phyloP scores from a whole-genome alignment of 2,113 vertebrate genomes.

The Chrysochloris asiatica region DNA sequence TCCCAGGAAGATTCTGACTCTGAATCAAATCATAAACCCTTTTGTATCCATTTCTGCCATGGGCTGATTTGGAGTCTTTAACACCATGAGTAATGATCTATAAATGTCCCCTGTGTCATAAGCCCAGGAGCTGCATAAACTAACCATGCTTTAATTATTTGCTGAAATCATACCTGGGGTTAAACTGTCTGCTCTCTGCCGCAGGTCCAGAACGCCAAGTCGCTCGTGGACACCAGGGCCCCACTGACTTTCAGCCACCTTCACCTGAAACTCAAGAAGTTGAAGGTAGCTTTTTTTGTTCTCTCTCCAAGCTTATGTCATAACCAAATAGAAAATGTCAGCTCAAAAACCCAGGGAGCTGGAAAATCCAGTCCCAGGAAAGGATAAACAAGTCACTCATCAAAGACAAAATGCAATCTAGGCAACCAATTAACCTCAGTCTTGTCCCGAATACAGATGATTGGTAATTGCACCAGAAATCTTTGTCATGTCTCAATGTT shows the following conservation, averaged over 20 bases:
- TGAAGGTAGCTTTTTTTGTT: conserved; percentile 79
- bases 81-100: conserved; percentile 30
- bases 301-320: not conserved
- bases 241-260: conserved; percentile 82
- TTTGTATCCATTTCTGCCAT: not conserved
- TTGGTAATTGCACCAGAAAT: not conserved
- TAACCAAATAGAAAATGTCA: too few relatives aligned
- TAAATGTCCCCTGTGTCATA: not conserved
- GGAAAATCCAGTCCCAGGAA: not conserved
- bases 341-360: not conserved
- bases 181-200: conserved; percentile 49
- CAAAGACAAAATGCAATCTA: not conserved
- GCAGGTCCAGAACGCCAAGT: conserved; percentile 86
- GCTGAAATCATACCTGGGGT: not conserved
- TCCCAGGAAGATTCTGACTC: not conserved
- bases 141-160: too few relatives aligned
- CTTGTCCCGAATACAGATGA: accelerated
- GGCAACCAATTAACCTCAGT: not conserved
- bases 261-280: conserved; percentile 83
- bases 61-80: conserved; percentile 47
- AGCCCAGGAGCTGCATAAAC: not conserved
- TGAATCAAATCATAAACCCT: not conserved
- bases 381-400: not conserved
- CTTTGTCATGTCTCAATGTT: not conserved
- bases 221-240: conserved; percentile 78